These are phyloP conservation scores for Neodon shergylaensis DNA, from an alignment of 2,113 vertebrate species.

Conservation along the genomic window DNA sequence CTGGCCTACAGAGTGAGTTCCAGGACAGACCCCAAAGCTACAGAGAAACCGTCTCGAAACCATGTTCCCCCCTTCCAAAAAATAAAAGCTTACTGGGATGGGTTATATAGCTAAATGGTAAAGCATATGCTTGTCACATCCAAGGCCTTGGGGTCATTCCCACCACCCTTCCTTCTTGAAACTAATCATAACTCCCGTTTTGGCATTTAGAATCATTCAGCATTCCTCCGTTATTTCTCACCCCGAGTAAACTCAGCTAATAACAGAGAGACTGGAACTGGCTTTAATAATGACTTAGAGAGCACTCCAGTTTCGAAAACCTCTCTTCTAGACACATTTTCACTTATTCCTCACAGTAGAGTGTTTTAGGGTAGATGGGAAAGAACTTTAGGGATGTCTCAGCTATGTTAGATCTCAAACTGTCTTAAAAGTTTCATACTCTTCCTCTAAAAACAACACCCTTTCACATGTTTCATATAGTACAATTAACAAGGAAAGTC, in stretches of 20 bases:
- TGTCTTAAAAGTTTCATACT: background rate
- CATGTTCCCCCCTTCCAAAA: no score
- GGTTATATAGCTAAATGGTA: background rate
- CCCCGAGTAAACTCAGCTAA: background rate
- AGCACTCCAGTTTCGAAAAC: background rate
- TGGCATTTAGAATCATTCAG: background rate
- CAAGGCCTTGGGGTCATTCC: background rate
- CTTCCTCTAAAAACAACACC: background rate
- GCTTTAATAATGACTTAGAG: background rate
- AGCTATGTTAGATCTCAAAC: constrained; percentile 16
- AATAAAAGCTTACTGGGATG: background rate
- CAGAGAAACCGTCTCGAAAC: no score
- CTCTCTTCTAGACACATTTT: background rate
- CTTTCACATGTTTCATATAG: constrained; percentile 18
- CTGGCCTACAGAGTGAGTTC: no score
- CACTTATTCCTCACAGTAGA: background rate
- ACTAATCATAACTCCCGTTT: background rate
- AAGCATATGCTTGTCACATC: background rate
- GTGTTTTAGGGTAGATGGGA: background rate
- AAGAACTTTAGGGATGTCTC: background rate
- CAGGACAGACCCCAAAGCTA: no score
- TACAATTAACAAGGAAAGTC: background rate
- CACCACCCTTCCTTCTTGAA: background rate
- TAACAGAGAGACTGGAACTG: background rate
- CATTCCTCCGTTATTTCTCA: no score